Evolutionary conservation across 1,140 invertebrate genomes (phyloP), one percentile per base, ranked within the genome.

Genomic region (Drosophila kanapiae): DNA sequence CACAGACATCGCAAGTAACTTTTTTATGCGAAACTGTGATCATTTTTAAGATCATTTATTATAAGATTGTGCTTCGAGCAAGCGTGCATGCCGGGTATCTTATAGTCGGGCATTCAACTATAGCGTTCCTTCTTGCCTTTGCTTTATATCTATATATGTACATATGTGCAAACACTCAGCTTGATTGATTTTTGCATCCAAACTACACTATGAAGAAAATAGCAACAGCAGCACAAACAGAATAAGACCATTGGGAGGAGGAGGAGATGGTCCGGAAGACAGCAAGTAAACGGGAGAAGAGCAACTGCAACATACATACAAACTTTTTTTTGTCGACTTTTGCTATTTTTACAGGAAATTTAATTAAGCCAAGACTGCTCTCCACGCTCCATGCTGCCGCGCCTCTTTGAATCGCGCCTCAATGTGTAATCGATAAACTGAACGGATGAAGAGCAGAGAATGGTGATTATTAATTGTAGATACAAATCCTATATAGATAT

Each of bases 111-210:
- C 29, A 33, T 35, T 53, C 6, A 35, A 35, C 29, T 16, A n/a
- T 29, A n/a, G 2, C n/a, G 10, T 57, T 38, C 7, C 54, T 61
- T 56, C 49, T 75, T 45, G 8, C 10, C 53, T 45, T 59, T 63
- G 27, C 45, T 56, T 35, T 64, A 75, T 57, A 23, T 6, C 10
- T 45, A 13, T 4, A 6, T 7, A 48, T 35, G 31, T 35, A 35
- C 7, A 48, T 13, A 71, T 83, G 68, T 43, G 65, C 76, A 80
- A 84, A 84, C 81, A 83, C 81, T 83, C 81, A 57, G 77, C 76
- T 77, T 83, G 81, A 83, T 83, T 83, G 81, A 83, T 83, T 83
- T 83, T 80, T 84, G 81, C 80, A 82, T 82, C 58, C 72, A 71
- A 80, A 76, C 80, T 48, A 63, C 43, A 71, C 80, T 62, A 62